These are phyloP conservation scores for Halcyon senegalensis DNA, from an alignment of 2,113 vertebrate species.

Conservation along the genomic window DNA sequence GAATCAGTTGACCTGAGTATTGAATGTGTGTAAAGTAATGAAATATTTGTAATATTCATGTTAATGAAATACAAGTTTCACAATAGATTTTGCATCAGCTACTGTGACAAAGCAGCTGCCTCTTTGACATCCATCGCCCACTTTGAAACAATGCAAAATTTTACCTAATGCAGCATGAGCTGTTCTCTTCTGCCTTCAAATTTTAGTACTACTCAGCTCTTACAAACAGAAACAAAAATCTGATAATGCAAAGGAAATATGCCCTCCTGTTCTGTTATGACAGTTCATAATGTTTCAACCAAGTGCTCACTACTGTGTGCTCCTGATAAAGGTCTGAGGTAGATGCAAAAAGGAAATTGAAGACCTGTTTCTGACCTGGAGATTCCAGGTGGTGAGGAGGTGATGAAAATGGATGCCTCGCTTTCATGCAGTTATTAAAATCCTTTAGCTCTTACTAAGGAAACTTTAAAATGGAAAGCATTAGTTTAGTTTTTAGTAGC, in stretches of 20 bases:
- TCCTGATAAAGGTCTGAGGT: not conserved
- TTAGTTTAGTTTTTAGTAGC: not conserved
- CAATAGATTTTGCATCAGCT: not conserved
- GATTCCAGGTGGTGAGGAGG: not conserved
- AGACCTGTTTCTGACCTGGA: constrained; percentile 2
- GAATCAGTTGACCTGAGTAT: not conserved
- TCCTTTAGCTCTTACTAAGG: not conserved
- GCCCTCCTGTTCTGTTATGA: not conserved
- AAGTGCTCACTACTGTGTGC: not conserved
- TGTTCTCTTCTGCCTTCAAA: not conserved
- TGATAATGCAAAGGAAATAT: not conserved
- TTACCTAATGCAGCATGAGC: not conserved
- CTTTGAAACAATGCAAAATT: not conserved
- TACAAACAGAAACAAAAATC: not conserved
- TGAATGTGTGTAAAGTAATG: not conserved
- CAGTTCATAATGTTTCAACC: not conserved
- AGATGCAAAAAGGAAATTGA: not conserved
- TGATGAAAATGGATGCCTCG: not conserved
- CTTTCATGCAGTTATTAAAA: not conserved
- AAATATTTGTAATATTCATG: not conserved
- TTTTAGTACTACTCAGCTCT: not conserved
- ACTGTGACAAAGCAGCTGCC: not conserved
- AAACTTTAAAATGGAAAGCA: not conserved
- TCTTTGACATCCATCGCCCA: not conserved
- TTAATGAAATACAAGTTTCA: not conserved